Evolutionary conservation across 2,888 invertebrate genomes (phyloP).

Genomic region (Heliconius charithonia): DNA sequence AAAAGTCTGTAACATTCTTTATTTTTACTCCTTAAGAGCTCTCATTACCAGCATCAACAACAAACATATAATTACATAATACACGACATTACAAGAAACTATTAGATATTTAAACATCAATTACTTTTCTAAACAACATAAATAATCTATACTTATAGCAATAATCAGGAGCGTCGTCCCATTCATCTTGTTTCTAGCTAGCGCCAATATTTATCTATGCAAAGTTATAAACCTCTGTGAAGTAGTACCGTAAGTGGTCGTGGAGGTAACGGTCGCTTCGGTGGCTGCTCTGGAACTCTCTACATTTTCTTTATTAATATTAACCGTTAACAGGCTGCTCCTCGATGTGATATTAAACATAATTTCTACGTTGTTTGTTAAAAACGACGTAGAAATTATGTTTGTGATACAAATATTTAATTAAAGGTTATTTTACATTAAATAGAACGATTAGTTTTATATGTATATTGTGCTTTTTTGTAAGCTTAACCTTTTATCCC

Average conservation of each 20-base stretch:
- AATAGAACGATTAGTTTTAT: too few relatives aligned
- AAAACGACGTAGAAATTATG: neutral
- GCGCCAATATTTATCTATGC: constrained; percentile 45
- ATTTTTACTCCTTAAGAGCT: neutral
- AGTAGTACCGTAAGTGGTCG: constrained; percentile 35
- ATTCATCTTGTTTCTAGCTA: constrained; percentile 33
- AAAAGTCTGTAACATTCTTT: neutral
- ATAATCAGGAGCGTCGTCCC: constrained; percentile 14
- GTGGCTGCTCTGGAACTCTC: constrained; percentile 19
- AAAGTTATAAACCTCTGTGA: constrained; percentile 50
- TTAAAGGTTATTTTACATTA: too few relatives aligned
- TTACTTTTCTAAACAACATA: neutral
- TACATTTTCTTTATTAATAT: constrained; percentile 40
- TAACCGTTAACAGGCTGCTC: constrained; percentile 34
- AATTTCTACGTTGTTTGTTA: too few relatives aligned
- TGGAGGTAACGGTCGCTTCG: constrained; percentile 36
- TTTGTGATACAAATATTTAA: neutral
- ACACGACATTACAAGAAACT: constrained; percentile 1
- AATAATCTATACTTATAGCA: neutral
- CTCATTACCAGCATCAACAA: neutral
- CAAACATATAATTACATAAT: neutral
- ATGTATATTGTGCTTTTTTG: too few relatives aligned
- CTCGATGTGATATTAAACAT: neutral
- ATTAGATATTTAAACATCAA: constrained; percentile 1
- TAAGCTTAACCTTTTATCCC: too few relatives aligned